A percentile compares a stretch with the other conserved stretches of the same genome.
Conservation (phyloP, 2,888 invertebrate genomes). For the Nebria salina region DNA sequence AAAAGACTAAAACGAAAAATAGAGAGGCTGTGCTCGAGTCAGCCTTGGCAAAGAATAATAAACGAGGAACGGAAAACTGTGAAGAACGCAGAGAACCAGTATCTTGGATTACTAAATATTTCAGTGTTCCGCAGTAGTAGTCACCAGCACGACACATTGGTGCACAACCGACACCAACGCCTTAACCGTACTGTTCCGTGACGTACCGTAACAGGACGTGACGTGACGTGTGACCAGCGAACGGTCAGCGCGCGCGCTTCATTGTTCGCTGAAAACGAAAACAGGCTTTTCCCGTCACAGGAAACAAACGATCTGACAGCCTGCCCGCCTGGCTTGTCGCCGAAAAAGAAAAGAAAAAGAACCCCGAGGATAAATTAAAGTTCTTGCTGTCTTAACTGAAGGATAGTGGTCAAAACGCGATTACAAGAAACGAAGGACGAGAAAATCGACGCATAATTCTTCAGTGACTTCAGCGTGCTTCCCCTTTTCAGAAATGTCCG, state of each 20-base stretch:
- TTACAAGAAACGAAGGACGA: conserved; percentile 39
- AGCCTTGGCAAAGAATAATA: neutral
- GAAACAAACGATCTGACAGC: conserved; percentile 34
- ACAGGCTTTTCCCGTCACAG: conserved; percentile 43
- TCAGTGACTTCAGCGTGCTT: neutral
- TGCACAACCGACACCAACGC: neutral
- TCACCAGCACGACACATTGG: neutral
- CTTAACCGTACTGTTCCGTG: neutral
- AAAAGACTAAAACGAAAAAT: neutral
- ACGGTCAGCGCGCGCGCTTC: conserved; percentile 9
- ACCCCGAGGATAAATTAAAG: conserved; percentile 33
- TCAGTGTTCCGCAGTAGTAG: conserved; percentile 6
- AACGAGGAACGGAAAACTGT: neutral
- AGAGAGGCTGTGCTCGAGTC: neutral
- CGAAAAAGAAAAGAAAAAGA: conserved; percentile 20
- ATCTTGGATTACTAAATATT: conserved; percentile 15
- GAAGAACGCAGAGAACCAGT: neutral
- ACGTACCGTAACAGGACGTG: neutral
- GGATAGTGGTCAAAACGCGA: conserved; percentile 44
- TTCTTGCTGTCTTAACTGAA: conserved; percentile 20
- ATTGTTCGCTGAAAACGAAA: conserved; percentile 25
- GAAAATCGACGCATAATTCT: conserved; percentile 42
- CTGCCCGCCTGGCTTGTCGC: conserved; percentile 15
- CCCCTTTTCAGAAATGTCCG: neutral
- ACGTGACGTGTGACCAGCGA: neutral